Evolutionary conservation across 2,888 invertebrate species (phyloP).

Genomic region (Volucella inanis): DNA sequence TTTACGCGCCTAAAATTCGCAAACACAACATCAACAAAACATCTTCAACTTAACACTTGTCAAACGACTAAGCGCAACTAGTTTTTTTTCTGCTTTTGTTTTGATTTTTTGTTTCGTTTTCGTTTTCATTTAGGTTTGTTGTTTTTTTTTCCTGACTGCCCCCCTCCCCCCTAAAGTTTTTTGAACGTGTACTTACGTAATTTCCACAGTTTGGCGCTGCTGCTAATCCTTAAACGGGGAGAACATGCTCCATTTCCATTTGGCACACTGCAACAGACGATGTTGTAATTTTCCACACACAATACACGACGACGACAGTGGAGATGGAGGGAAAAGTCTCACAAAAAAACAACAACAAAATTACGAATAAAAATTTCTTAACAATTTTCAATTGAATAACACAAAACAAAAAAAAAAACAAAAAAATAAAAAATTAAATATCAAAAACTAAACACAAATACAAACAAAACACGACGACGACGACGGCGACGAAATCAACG

Average conservation of each 20-base stretch:
- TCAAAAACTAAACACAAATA: constrained; percentile 35
- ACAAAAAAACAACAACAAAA: neutral
- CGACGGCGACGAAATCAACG: neutral
- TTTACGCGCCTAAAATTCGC: constrained; percentile 67
- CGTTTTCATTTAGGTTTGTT: constrained; percentile 64
- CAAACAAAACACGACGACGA: constrained; percentile 33
- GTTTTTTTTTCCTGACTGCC: constrained; percentile 53
- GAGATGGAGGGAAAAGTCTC: constrained; percentile 29
- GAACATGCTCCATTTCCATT: constrained; percentile 66
- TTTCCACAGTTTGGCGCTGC: constrained; percentile 61
- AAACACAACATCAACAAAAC: constrained; percentile 63
- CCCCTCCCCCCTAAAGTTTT: constrained; percentile 61
- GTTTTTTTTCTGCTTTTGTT: constrained; percentile 46
- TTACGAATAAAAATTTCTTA: constrained; percentile 51
- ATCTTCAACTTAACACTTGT: constrained; percentile 63
- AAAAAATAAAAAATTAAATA: constrained; percentile 40
- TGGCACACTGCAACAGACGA: constrained; percentile 45
- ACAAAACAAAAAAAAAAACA: constrained; percentile 35
- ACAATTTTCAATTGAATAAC: constrained; percentile 66
- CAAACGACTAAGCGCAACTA: constrained; percentile 68
- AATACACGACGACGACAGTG: neutral
- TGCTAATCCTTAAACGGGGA: constrained; percentile 61
- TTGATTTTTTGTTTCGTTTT: constrained; percentile 34
- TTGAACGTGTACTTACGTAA: constrained; percentile 68
- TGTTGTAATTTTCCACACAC: constrained; percentile 51